phyloP scores from a whole-genome alignment of 2,113 vertebrate species.

The Rhagologus leucostigma region DNA sequence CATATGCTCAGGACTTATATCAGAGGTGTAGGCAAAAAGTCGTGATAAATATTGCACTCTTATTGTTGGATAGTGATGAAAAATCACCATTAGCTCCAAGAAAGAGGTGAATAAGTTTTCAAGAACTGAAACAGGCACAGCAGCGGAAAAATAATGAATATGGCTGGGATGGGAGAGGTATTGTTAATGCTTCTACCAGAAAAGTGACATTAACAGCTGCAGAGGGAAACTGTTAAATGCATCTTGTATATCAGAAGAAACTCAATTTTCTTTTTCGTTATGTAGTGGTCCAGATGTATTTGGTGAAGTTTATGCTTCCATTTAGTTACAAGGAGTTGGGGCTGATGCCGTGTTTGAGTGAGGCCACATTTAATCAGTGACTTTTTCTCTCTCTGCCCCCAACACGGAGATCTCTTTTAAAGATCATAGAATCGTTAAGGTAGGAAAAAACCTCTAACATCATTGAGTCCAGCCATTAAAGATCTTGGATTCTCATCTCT shows the following conservation, averaged over 20 bases:
- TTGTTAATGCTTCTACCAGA: not conserved
- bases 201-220: not conserved
- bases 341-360: not conserved
- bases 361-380: not conserved
- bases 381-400: not conserved
- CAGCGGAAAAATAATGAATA: not conserved
- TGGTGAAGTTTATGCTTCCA: not conserved
- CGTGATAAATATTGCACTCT: not conserved
- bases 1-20: not conserved
- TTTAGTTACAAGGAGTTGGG: not conserved
- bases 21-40: not conserved
- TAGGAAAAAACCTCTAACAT: not conserved
- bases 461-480: not conserved
- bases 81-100: not conserved
- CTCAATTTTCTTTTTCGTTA: not conserved
- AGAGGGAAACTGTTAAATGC: not conserved
- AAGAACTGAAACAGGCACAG: not conserved
- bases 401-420: not conserved
- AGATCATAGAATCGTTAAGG: accelerated
- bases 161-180: not conserved
- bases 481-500: not conserved
- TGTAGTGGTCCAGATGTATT: not conserved
- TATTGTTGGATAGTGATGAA: not conserved
- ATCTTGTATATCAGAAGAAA: not conserved
- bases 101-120: not conserved